Base-by-base conservation (phyloP, 2,888 invertebrate genomes). In the Melikaiella ostensackeni region DNA sequence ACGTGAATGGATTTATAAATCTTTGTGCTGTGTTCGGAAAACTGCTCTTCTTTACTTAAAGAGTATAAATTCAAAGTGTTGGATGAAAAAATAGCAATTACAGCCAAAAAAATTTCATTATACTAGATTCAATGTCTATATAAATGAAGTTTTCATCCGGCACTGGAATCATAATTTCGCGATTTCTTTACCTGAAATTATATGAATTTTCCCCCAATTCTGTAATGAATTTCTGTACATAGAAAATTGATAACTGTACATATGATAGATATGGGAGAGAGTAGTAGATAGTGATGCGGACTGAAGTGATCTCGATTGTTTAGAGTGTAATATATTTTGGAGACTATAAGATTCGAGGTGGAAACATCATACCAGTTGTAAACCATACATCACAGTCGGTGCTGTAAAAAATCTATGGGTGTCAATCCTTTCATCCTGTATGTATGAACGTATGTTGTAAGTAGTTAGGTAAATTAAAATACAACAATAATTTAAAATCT, bases 301-400 rank as follows among this genome's bases (percentile, higher is more conserved):
- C 84, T 84, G 85, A 86, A 80, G 80, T 81, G 84, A 81, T 83
- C 82, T 85, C 81, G 83, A 81, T 84, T 88, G 88, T 90, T 86
- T 83, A 87, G 88, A 88, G 88, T 89, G 89, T 90, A 88, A 88
- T 86, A 90, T 88, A 87, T 79, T 81, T 83, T 82, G 84, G 80
- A 82, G 75, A 79, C 77, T 74, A 11, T 50, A 79, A 27, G 79
- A 76, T 76, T 75, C 61, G 78, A 73, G 59, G 74, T 74, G 77
- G 73, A 76, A 74, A 80, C 63, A 74, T 78, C 74, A 76, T 63
- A 33, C 62, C 61, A 46, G 57, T 46, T 63, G 38, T 62, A 62
- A 62, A 46, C 27, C 50, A 66, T 66, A 24, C 24, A 27, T 27
- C 11, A 66, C 66, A 46, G n/a, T 75, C 63, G 62, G 19, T 42